A percentile compares a stretch with the other conserved stretches of the same genome.
Conservation (phyloP, 2,888 invertebrate species). For the Pachymerium ferrugineum region DNA sequence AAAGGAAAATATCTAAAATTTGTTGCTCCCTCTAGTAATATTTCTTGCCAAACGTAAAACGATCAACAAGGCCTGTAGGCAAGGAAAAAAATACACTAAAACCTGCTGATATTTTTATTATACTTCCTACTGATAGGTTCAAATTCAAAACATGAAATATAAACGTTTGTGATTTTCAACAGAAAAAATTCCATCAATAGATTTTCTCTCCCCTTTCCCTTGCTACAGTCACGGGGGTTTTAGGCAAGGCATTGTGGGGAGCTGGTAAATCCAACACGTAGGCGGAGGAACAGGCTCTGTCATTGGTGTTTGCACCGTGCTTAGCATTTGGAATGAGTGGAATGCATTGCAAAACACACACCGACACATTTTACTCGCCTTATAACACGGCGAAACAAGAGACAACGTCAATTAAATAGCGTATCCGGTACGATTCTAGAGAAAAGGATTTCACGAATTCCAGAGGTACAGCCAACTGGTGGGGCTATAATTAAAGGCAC, state of each 20-base stretch:
- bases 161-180: constrained; percentile 17
- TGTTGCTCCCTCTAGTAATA: no score
- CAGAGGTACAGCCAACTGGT: no score
- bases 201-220: neutral
- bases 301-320: constrained; percentile 24
- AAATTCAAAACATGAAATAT: constrained; percentile 24
- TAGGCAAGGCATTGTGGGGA: constrained; percentile 18
- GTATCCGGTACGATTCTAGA: neutral
- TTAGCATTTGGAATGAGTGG: constrained; percentile 22
- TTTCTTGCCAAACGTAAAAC: no score
- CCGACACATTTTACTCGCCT: constrained; percentile 7
- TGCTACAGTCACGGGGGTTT: neutral
- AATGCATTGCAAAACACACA: neutral
- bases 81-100: neutral
- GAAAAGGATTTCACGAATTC: neutral
- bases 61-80: neutral
- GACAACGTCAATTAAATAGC: neutral
- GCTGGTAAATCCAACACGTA: constrained; percentile 19
- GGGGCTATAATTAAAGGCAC: no score
- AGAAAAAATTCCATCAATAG: constrained; percentile 20
- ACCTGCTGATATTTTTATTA: constrained; percentile 24
- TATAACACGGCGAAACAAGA: neutral
- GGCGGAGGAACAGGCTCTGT: constrained; percentile 7
- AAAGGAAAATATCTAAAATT: no score
- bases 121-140: constrained; percentile 9